Evolutionary conservation across 2,113 vertebrate species (phyloP).

Genomic region (mouse (Mus musculus)): DNA sequence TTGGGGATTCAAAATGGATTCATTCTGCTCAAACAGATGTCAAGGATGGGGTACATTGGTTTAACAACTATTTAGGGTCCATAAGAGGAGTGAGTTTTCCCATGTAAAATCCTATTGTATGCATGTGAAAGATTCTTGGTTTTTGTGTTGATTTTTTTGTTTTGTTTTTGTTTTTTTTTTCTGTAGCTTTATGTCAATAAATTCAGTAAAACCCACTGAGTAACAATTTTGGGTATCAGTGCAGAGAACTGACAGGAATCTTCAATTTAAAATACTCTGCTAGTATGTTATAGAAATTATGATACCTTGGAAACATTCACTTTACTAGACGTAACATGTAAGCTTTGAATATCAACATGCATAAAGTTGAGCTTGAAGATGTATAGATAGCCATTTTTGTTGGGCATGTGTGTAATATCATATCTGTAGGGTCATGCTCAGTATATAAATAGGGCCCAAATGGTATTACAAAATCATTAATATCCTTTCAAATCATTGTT

Average conservation of each 20-base stretch:
- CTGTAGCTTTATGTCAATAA: slow-evolving; percentile 71
- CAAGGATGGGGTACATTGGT: slow-evolving; percentile 88
- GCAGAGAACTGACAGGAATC: slow-evolving; percentile 62
- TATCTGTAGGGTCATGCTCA: background rate
- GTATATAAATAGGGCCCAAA: background rate
- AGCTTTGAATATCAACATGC: background rate
- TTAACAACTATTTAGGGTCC: slow-evolving; percentile 86
- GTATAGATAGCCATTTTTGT: background rate
- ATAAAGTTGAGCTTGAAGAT: background rate
- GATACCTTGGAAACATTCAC: background rate
- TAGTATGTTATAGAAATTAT: background rate
- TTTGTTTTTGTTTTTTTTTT: slow-evolving; percentile 41
- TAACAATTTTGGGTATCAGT: slow-evolving; percentile 65
- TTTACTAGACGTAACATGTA: background rate
- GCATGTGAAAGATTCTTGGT: slow-evolving; percentile 64
- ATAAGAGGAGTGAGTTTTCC: slow-evolving; percentile 75
- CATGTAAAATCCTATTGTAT: slow-evolving; percentile 71
- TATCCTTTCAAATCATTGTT: slow-evolving; percentile 12
- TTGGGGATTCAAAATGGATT: slow-evolving; percentile 86
- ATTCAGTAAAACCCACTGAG: slow-evolving; percentile 78
- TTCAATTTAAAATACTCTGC: slow-evolving; percentile 60
- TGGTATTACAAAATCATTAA: background rate
- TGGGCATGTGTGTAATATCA: background rate
- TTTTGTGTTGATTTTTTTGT: background rate
- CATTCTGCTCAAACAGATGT: slow-evolving; percentile 89